Evolutionary conservation across 2,113 vertebrate genomes (phyloP), one percentile per base, ranked within the genome.

Genomic region (Spermophilus dauricus): DNA sequence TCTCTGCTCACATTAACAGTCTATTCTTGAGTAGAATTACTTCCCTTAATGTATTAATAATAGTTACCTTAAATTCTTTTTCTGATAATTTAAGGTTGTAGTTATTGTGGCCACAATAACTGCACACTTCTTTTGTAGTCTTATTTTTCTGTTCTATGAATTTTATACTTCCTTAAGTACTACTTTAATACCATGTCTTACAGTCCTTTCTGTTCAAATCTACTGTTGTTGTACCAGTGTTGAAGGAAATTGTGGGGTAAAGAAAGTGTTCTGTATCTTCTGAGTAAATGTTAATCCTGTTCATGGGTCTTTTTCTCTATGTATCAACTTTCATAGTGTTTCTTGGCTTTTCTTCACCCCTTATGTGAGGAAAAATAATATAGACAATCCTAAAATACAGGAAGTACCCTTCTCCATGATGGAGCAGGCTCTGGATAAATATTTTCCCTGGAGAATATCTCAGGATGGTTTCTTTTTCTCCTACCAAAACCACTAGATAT

Each of bases 381-480:
- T 32, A 56, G 28, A 32, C 2, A 2, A 13, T 4, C 6, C 4
- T 51, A 17, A 18, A 53, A 1, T 53, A 17, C 8, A 30, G 5
- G 9, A 78, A 89, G 65, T 32, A 4, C 12, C 3, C 4, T 45
- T 34, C 32, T 42, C 24, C 13, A 89, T 22, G 2, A 5, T 65
- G 3, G 5, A 63, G 39, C 6, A 2, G 26, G 10, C 4, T 53
- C 45, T 61, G 24, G 4, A 22, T 42, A 69, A 34, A 13, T 61
- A 2, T 16, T 45, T 86, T 37, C 3, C 5, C 3, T 53, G 4
- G 0, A 42, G 8, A 69, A 1, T 45, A 5, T 72, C 51, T 58
- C 37, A 72, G 37, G 78, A 86, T 13, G 69, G 22, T 53, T 96
- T 86, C 2, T 1, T 7, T 26, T 83, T 8, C 0, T 4, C 1